Conservation (phyloP, 2,797 vertebrate species). For the Chiloscyllium punctatum region DNA sequence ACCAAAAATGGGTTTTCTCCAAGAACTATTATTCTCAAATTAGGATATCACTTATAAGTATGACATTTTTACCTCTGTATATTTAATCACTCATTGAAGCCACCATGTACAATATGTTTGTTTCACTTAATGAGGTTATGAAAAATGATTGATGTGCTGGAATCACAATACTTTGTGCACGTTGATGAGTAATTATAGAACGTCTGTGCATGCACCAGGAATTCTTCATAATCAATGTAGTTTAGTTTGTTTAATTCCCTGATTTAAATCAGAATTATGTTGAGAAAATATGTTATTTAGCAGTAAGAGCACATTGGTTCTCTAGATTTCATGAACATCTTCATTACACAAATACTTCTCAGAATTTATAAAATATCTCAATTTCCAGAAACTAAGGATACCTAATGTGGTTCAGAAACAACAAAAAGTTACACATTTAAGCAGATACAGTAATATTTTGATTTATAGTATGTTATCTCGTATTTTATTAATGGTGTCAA, state of each 20-base stretch:
- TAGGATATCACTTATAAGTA: constrained; percentile 8
- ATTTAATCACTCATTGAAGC: constrained; percentile 15
- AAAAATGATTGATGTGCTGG: constrained; percentile 18
- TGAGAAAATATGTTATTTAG: background rate
- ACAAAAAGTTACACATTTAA: background rate
- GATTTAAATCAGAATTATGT: background rate
- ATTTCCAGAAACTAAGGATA: background rate
- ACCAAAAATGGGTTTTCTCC: background rate
- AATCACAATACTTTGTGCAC: background rate
- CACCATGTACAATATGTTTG: background rate
- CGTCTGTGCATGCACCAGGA: background rate
- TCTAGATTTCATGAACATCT: background rate
- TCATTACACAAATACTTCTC: background rate
- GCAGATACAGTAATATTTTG: background rate
- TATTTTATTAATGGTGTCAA: background rate
- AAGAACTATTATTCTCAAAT: background rate
- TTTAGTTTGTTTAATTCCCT: background rate
- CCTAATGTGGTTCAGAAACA: background rate
- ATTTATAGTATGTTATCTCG: background rate
- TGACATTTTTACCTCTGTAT: background rate
- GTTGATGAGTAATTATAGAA: constrained; percentile 1
- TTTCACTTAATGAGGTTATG: constrained; percentile 13
- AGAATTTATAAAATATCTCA: background rate
- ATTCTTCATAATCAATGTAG: background rate
- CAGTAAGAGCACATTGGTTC: background rate